A percentile compares a stretch with the other conserved stretches of the same genome.
Conservation (phyloP, 1,140 invertebrate genomes). For the Zaprionus ghesquierei region DNA sequence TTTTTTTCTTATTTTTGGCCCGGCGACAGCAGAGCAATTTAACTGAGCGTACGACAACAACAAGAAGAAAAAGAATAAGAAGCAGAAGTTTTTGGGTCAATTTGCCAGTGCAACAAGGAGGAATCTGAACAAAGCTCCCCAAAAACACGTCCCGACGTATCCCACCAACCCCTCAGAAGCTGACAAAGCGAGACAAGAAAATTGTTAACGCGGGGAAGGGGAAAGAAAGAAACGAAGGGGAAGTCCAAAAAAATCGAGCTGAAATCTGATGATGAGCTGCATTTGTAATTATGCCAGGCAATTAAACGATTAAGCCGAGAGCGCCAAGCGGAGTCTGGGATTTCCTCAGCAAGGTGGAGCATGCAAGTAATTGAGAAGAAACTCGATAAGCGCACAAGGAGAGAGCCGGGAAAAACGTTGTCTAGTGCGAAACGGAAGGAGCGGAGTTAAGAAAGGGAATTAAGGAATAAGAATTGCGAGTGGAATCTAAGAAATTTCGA, state of each 20-base stretch:
- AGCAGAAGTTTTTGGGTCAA: conserved; percentile 44
- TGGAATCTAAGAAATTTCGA: not conserved
- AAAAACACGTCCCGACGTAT: not conserved
- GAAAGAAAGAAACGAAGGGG: not conserved
- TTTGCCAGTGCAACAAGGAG: conserved; percentile 44
- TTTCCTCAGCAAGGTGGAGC: conserved; percentile 57
- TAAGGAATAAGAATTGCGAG: not conserved
- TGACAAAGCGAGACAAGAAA: not conserved
- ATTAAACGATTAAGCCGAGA: conserved; percentile 73
- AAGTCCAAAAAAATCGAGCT: conserved; percentile 61
- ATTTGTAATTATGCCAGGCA: conserved; percentile 80
- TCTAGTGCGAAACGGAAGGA: not conserved
- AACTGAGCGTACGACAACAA: conserved; percentile 37
- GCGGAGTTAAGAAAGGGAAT: not conserved
- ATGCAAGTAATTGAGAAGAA: conserved; percentile 59
- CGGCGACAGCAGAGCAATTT: conserved; percentile 29
- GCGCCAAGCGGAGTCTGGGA: conserved; percentile 24
- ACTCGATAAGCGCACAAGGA: not conserved
- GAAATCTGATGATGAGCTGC: conserved; percentile 80
- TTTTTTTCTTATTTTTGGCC: conserved; percentile 3
- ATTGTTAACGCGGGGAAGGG: not conserved
- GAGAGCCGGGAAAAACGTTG: not conserved
- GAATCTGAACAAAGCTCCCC: conserved; percentile 16
- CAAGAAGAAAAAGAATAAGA: conserved; percentile 12
- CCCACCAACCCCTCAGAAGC: not conserved